Evolutionary conservation across 2,113 vertebrate species (phyloP).

Genomic region (Acinonyx jubatus): DNA sequence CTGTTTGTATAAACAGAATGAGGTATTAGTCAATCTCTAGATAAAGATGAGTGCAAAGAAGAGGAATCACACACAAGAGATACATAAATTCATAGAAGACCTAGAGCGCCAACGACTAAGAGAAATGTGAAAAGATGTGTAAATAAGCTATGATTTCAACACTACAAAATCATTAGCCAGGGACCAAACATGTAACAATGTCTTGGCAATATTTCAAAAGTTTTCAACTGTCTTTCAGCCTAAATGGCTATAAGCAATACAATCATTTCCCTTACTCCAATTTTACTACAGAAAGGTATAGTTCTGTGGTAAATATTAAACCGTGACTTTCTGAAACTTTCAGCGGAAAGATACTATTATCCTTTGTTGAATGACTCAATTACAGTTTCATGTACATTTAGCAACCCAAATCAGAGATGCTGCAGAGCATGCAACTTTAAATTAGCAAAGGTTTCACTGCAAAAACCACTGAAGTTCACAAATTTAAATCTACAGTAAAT

Average conservation of each 20-base stretch:
- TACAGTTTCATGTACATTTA: constrained; percentile 15
- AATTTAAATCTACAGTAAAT: constrained; percentile 60
- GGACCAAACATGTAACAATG: constrained; percentile 45
- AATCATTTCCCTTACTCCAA: constrained; percentile 40
- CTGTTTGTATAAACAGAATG: constrained; percentile 85
- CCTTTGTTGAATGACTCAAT: constrained; percentile 36
- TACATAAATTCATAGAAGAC: constrained; percentile 71
- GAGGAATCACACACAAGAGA: constrained; percentile 75
- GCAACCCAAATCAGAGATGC: constrained; percentile 47
- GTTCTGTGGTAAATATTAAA: constrained; percentile 19
- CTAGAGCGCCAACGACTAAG: constrained; percentile 71
- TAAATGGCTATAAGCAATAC: not conserved
- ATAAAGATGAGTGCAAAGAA: constrained; percentile 80
- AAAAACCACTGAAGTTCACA: constrained; percentile 66
- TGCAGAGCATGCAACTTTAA: constrained; percentile 71
- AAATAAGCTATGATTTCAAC: constrained; percentile 74
- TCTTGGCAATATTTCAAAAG: constrained; percentile 54
- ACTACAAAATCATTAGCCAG: constrained; percentile 61
- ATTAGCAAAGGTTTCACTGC: constrained; percentile 57
- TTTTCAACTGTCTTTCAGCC: constrained; percentile 43
- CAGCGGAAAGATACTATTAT: not conserved
- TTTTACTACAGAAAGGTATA: not conserved
- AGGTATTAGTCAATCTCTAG: constrained; percentile 89
- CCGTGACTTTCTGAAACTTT: constrained; percentile 21
- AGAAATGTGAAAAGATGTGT: constrained; percentile 38